These are phyloP conservation scores for Pseudochromis fuscus DNA, from an alignment of 2,797 vertebrate species.

Conservation along the genomic window DNA sequence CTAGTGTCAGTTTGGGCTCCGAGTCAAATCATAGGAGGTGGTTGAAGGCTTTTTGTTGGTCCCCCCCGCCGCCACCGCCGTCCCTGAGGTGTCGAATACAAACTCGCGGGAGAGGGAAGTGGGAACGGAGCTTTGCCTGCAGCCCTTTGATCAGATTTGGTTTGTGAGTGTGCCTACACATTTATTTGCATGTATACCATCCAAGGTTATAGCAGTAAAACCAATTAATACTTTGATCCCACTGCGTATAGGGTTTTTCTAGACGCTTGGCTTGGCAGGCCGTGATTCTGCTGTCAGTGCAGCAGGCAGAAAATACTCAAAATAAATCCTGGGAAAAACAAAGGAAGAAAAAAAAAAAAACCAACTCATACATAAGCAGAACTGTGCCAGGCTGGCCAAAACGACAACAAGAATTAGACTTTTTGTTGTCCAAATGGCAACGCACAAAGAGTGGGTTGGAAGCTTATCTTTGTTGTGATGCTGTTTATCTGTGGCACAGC, in stretches of 20 bases:
- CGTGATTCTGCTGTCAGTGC: constrained; percentile 37
- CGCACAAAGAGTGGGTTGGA: neutral
- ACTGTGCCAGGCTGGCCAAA: neutral
- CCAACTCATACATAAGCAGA: constrained; percentile 26
- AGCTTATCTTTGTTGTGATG: constrained; percentile 6
- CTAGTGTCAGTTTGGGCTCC: neutral
- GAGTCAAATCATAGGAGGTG: constrained; percentile 16
- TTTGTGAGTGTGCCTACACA: neutral
- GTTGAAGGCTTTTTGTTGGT: constrained; percentile 16
- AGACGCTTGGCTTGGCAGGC: neutral
- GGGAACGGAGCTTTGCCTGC: constrained; percentile 5
- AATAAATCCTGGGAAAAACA: constrained; percentile 38
- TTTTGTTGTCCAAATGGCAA: constrained; percentile 25
- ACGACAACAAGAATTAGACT: constrained; percentile 23
- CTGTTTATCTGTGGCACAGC: constrained; percentile 1
- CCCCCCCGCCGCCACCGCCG: neutral
- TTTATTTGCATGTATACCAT: constrained; percentile 16
- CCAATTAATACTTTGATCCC: constrained; percentile 49
- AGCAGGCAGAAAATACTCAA: constrained; percentile 20
- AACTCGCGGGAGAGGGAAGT: neutral
- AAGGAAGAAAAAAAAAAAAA: constrained; percentile 23
- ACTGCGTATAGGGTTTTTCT: constrained; percentile 14
- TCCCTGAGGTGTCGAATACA: constrained; percentile 6
- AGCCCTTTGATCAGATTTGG: constrained; percentile 22
- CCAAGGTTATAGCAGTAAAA: constrained; percentile 24